phyloP scores from a whole-genome alignment of 1,140 invertebrate genomes.

The Apocrypta bakeri region DNA sequence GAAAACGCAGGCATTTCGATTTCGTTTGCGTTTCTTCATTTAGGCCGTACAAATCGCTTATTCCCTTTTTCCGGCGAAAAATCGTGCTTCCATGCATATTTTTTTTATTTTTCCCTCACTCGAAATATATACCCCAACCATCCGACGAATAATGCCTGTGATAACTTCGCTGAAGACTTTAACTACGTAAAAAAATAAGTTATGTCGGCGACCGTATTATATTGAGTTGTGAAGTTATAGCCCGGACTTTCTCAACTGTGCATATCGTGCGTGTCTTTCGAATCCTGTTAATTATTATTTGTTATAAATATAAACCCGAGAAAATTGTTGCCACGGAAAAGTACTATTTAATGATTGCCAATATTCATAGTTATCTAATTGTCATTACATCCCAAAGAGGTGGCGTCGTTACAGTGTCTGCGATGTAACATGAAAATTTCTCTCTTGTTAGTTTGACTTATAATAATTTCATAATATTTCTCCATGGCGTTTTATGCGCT shows the following conservation, averaged over 20 bases:
- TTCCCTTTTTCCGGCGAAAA: too few relatives aligned
- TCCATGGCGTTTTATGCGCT: not conserved
- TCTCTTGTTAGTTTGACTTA: not conserved
- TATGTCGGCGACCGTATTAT: slow-evolving; percentile 56
- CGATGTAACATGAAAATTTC: not conserved
- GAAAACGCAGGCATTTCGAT: not conserved
- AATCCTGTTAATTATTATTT: not conserved
- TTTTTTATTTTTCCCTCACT: not conserved
- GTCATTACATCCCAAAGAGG: not conserved
- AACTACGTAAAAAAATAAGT: slow-evolving; percentile 71
- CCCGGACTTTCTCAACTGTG: slow-evolving; percentile 13
- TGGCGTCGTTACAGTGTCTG: not conserved
- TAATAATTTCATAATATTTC: not conserved
- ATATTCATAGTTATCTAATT: too few relatives aligned
- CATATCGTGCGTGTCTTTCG: not conserved
- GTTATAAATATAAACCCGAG: too few relatives aligned
- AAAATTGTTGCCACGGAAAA: slow-evolving; percentile 2
- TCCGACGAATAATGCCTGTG: slow-evolving; percentile 56
- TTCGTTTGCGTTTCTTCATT: slow-evolving; percentile 11
- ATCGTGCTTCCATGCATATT: too few relatives aligned
- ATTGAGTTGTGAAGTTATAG: slow-evolving; percentile 38
- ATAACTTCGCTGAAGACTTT: slow-evolving; percentile 61
- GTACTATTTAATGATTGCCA: not conserved
- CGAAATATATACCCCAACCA: slow-evolving; percentile 41
- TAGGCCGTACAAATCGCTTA: slow-evolving; percentile 14